These are phyloP conservation scores for Latheticus oryzae DNA, from an alignment of 2,888 invertebrate genomes.

Conservation along the genomic window DNA sequence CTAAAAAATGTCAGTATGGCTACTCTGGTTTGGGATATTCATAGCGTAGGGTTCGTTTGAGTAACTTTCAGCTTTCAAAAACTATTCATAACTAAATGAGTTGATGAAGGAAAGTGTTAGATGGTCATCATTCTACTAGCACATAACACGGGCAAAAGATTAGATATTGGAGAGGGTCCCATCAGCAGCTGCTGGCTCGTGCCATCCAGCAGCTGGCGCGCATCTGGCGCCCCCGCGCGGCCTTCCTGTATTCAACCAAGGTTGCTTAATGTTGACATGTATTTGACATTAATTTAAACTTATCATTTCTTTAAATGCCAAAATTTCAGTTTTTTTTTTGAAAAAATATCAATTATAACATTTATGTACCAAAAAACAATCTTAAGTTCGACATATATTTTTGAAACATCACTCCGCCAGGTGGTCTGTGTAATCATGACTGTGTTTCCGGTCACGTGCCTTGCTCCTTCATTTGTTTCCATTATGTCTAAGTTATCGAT, in stretches of 20 bases:
- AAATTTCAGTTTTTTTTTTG: too few species aligned
- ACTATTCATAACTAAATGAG: background rate
- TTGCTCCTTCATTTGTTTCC: conserved; percentile 43
- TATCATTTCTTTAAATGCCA: too few species aligned
- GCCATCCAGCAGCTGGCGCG: conserved; percentile 45
- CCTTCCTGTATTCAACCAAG: conserved; percentile 41
- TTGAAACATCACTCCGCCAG: conserved; percentile 36
- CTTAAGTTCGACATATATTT: conserved; percentile 21
- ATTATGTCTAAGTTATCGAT: conserved; percentile 42
- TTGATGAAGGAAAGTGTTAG: conserved; percentile 21
- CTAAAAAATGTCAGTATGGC: background rate
- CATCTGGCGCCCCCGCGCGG: conserved; percentile 48
- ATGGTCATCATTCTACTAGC: conserved; percentile 35
- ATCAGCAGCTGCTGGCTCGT: conserved; percentile 45
- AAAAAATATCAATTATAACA: conserved; percentile 1
- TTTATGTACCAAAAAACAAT: background rate
- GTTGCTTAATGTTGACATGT: conserved; percentile 25
- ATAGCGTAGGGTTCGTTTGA: too few species aligned
- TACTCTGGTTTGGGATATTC: too few species aligned
- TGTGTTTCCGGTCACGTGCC: conserved; percentile 49
- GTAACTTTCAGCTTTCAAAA: background rate
- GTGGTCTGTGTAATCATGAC: conserved; percentile 46
- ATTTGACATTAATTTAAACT: too few species aligned
- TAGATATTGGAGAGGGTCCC: conserved; percentile 37
- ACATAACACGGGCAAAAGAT: conserved; percentile 35